Evolutionary conservation across 2,888 invertebrate genomes (phyloP), one percentile per base, ranked within the genome.

Genomic region (Netelia inedita): DNA sequence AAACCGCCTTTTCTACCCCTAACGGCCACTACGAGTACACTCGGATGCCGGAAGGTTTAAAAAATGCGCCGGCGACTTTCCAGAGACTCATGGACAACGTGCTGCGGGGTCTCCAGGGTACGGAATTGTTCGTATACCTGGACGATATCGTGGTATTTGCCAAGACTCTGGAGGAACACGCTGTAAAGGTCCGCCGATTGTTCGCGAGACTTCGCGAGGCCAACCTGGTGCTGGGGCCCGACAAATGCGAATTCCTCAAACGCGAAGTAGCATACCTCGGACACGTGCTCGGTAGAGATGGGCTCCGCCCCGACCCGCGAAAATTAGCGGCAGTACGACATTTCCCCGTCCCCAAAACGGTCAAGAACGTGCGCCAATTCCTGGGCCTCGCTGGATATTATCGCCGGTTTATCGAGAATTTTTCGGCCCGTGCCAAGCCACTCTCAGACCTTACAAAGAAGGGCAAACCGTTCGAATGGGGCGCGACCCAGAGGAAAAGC

Each of bases 121-220:
- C 53, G 23, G 57, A 71, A 11, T 69, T 66, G 19, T 81, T 86
- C 41, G 75, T 79, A 5, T 85, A 86, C 59, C 23, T 88, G 14
- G 86, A 87, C 23, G 87, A 87, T 69, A 50, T 87, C 9, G 61
- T 87, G 11, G 65, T 87, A 59, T 84, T 78, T 59, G 79, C 83
- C 35, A 69, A 41, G 14, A 57, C 71, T 0, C 66, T 85, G 11
- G 43, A 53, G 1, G 78, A 86, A n/a, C 87, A 87, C 57, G 66
- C 76, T 14, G 14, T 10, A 66, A 53, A 61, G 14, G 35, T 81
- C 1, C 46, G 57, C 1, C 11, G 80, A 2, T 55, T 83, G 0
- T 69, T 81, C 23, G 19, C 28, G 14, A 66, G 76, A 1, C 21
- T 76, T 0, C 21, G 65, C 28, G 43, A 63, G 6, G 78, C 82